Conservation (phyloP, 2,888 invertebrate species). For the Sinelater perroti region DNA sequence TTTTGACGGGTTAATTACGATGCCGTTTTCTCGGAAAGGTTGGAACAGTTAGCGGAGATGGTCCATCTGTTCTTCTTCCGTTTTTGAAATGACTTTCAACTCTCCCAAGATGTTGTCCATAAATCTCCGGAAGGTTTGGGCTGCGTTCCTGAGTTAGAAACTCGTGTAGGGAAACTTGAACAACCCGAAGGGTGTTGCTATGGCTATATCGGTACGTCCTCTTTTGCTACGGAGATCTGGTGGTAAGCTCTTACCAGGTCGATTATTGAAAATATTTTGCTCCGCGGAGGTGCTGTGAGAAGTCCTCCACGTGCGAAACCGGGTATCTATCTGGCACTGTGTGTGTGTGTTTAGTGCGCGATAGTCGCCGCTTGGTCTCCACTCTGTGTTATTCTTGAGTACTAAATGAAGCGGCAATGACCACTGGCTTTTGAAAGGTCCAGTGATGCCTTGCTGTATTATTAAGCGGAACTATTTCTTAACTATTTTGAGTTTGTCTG, state of each 20-base stretch:
- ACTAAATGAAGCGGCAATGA: conserved; percentile 46
- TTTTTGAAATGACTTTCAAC: conserved; percentile 44
- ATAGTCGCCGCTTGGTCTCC: conserved; percentile 45
- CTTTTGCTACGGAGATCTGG: conserved; percentile 52
- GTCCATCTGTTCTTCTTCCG: conserved; percentile 41
- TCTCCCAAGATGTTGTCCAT: conserved; percentile 50
- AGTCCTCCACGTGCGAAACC: conserved; percentile 52
- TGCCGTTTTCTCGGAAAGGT: conserved; percentile 45
- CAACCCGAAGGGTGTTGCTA: conserved; percentile 42
- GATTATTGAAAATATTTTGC: conserved; percentile 47
- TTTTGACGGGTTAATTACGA: conserved; percentile 50
- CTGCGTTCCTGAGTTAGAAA: conserved; percentile 57
- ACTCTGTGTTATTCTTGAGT: no score
- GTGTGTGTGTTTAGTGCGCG: conserved; percentile 37
- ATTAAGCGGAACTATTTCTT: conserved; percentile 46
- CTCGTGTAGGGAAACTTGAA: conserved; percentile 39
- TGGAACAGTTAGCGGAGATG: conserved; percentile 46
- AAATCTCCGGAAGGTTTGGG: conserved; percentile 56
- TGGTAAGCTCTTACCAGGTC: conserved; percentile 55
- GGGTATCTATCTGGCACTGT: conserved; percentile 60
- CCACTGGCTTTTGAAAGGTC: conserved; percentile 47
- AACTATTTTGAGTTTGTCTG: conserved; percentile 43
- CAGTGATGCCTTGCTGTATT: conserved; percentile 42
- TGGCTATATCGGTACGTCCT: conserved; percentile 54
- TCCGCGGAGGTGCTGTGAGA: conserved; percentile 46